Evolutionary conservation across 2,797 vertebrate species (phyloP).

Genomic region (Epinephelus malabaricus): DNA sequence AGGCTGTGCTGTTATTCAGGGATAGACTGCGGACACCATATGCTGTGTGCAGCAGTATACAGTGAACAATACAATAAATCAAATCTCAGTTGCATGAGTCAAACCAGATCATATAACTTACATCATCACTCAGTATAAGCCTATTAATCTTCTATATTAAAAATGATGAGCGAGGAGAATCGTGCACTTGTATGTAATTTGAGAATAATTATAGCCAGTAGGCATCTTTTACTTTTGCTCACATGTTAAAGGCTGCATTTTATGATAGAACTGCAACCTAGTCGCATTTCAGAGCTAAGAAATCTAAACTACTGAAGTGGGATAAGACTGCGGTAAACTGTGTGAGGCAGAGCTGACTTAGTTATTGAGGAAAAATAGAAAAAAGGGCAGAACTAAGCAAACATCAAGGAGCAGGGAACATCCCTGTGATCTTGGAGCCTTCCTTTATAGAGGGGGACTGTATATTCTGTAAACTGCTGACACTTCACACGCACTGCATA

Average conservation of each 20-base stretch:
- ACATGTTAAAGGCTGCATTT: conserved; percentile 25
- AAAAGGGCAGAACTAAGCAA: conserved; percentile 57
- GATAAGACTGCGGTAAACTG: conserved; percentile 22
- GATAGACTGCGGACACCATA: not conserved
- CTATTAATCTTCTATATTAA: conserved; percentile 11
- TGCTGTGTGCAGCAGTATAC: not conserved
- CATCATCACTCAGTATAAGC: not conserved
- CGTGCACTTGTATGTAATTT: conserved; percentile 13
- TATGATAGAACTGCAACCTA: conserved; percentile 18
- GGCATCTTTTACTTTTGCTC: conserved; percentile 1
- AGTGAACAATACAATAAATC: conserved; percentile 8
- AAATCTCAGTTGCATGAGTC: not conserved
- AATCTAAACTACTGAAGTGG: conserved; percentile 20
- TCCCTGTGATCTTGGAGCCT: conserved; percentile 68
- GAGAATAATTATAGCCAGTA: conserved; percentile 11
- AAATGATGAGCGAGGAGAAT: not conserved
- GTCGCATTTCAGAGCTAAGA: conserved; percentile 30
- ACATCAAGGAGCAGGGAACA: conserved; percentile 58
- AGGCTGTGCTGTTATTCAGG: conserved; percentile 30
- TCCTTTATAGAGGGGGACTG: conserved; percentile 52
- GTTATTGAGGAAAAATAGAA: conserved; percentile 23
- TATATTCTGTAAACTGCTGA: conserved; percentile 72
- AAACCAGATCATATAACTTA: conserved; percentile 18
- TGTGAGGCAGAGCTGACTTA: conserved; percentile 25
- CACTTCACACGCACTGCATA: conserved; percentile 46